Base-by-base conservation (phyloP, 2,888 invertebrate genomes). In the Balanococcus diminutus region DNA sequence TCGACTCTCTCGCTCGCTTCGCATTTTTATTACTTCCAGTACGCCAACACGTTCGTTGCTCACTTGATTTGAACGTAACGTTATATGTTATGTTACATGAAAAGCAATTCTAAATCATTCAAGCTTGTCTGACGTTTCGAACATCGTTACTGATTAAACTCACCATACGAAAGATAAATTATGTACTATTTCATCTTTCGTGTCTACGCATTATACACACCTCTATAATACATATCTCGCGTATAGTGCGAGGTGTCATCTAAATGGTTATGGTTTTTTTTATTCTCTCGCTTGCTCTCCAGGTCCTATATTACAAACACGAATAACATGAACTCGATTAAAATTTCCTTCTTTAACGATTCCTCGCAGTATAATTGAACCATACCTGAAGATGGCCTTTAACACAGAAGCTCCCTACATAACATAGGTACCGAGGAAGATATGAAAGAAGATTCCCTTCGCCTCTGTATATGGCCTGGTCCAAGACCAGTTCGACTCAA, bases 61-160 rank as follows among this genome's bases (percentile, higher is more conserved):
- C n/a, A 25, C 61, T 25, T n/a, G n/a, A n/a, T n/a, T n/a, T n/a
- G n/a, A n/a, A n/a, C n/a, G n/a, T n/a, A n/a, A n/a, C n/a, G n/a
- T n/a, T n/a, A n/a, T n/a, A 14, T 22, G 25, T 28, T 32, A 32
- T 8, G 14, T n/a, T 16, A 82, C 82, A 56, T 46, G 82, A 82
- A 82, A 82, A 56, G 51, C 11, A 82, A 82, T 82, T 82, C 56
- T 82, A 82, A 82, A 82, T 82, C 82, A 82, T 82, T 46, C 81
- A 28, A 46, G 28, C 36, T 19, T 67, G 67, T 61, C 67, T 67
- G 67, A 31, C 25, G 14, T 28, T 2, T 9, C 61, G 22, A 25
- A 19, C 2, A 46, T 61, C 25, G 22, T 22, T 61, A 61, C 61
- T 67, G 67, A 67, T 67, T 67, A 67, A 67, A 67, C 28, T 67